Base-by-base conservation (phyloP, 2,888 invertebrate genomes). In the Macroteleia sp. region DNA sequence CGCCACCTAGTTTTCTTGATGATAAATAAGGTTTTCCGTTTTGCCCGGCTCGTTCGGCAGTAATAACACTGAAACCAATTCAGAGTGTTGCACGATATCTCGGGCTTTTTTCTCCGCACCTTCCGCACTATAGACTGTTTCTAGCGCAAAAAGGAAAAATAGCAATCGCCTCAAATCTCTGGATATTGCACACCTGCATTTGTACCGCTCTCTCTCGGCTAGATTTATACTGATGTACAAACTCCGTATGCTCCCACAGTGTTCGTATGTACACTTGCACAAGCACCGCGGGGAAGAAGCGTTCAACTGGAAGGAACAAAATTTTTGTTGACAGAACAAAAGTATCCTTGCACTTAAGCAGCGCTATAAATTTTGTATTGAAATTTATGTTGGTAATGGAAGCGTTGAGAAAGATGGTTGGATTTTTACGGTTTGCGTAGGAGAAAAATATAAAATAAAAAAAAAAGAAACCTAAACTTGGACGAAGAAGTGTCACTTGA, bases 111-210 rank as follows among this genome's bases (percentile, higher is more conserved):
- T 78, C 59, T 73, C 48, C 54, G 41, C 64, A 59, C 64, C 52
- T 77, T 62, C 39, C 32, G 42, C 62, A 41, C 74, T 59, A 66
- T 66, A 48, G 66, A 78, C 74, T 74, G 64, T 62, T 78, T 59
- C 48, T 19, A 59, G 54, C 46, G 39, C 57, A 74, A 66, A 70
- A 56, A 64, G 56, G 64, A 78, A 66, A 78, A 61, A 73, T 56
- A 62, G 48, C 48, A 56, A 54, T 54, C 22, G 59, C 67, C 61
- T 75, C 61, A 75, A 75, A 75, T 75, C 75, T 67, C 67, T 56
- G 34, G 67, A 75, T 75, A 75, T 75, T 75, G 75, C 75, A 56
- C 75, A 75, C 75, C 75, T 75, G 75, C 62, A 69, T 61, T 67
- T 69, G 69, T 61, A 42, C 71, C 59, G 64, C 41, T 50, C 52